Conservation (phyloP, 92 coral and sea anemone genomes). For the Siderastrea radians region DNA sequence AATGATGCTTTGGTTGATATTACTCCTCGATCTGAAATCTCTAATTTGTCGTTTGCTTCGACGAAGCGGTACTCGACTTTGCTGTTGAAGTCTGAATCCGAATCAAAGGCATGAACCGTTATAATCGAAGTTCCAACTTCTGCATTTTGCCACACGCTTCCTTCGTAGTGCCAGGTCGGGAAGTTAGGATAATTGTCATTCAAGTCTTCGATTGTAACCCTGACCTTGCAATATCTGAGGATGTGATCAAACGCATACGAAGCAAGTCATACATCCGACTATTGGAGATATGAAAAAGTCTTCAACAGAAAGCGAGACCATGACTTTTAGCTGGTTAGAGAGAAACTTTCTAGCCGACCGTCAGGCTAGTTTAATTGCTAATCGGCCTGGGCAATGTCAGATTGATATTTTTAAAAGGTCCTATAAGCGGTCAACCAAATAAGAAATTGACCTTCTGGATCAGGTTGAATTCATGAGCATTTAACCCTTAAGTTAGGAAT, state of each 20-base stretch:
- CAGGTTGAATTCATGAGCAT: no score
- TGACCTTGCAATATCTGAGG: slow-evolving; percentile 64
- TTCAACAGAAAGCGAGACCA: no score
- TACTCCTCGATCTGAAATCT: slow-evolving; percentile 57
- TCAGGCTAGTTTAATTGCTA: no score
- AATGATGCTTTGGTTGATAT: slow-evolving; percentile 75
- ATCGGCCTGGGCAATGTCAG: no score
- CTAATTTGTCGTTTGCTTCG: slow-evolving; percentile 71
- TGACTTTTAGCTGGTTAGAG: no score
- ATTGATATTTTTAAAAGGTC: neutral
- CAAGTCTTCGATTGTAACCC: slow-evolving; percentile 65
- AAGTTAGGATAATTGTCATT: slow-evolving; percentile 91
- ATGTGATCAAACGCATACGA: neutral
- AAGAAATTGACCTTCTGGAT: no score
- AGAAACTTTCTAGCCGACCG: no score
- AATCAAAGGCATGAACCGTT: slow-evolving; percentile 77
- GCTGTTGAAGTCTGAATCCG: slow-evolving; percentile 70
- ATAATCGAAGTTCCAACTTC: slow-evolving; percentile 74
- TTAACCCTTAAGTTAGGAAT: neutral
- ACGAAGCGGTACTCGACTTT: slow-evolving; percentile 71
- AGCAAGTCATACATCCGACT: neutral
- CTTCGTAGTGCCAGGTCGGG: slow-evolving; percentile 62
- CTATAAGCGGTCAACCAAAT: neutral
- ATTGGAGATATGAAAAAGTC: no score
- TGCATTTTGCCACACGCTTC: slow-evolving; percentile 64